These are phyloP conservation scores for Clarias fuscus DNA, from an alignment of 2,797 vertebrate species.

Conservation along the genomic window DNA sequence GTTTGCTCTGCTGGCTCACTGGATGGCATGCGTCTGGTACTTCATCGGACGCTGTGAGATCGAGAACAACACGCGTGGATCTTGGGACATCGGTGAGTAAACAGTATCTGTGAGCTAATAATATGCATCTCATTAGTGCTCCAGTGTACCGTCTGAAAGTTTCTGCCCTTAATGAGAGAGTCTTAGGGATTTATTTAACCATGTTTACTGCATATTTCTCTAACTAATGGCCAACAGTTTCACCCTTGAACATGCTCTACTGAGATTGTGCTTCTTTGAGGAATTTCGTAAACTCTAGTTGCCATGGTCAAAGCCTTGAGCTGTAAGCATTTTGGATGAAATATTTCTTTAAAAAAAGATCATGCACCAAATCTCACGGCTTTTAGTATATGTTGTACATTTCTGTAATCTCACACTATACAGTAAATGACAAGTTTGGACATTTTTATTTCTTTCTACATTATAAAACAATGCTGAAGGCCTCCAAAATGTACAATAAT, in stretches of 20 bases:
- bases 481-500: too few species aligned
- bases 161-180: not conserved
- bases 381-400: not conserved
- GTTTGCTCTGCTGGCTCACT: slow-evolving; percentile 96
- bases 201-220: slow-evolving; percentile 2
- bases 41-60: slow-evolving; percentile 97
- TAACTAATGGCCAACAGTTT: slow-evolving; percentile 2
- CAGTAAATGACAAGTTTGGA: too few species aligned
- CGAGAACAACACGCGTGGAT: slow-evolving; percentile 87
- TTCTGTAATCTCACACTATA: too few species aligned
- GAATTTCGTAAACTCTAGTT: not conserved
- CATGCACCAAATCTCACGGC: not conserved
- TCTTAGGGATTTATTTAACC: slow-evolving; percentile 1
- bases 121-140: slow-evolving; percentile 11
- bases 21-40: slow-evolving; percentile 99
- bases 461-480: too few species aligned
- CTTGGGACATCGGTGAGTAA: slow-evolving; percentile 95
- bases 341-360: not conserved
- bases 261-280: not conserved
- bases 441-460: too few species aligned
- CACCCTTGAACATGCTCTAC: not conserved
- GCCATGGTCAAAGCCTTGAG: not conserved
- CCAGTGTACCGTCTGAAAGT: not conserved
- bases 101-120: not conserved
- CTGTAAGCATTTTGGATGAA: not conserved